Evolutionary conservation across 1,140 invertebrate genomes (phyloP), one percentile per base, ranked within the genome.

Genomic region (Papilio aristodemus): DNA sequence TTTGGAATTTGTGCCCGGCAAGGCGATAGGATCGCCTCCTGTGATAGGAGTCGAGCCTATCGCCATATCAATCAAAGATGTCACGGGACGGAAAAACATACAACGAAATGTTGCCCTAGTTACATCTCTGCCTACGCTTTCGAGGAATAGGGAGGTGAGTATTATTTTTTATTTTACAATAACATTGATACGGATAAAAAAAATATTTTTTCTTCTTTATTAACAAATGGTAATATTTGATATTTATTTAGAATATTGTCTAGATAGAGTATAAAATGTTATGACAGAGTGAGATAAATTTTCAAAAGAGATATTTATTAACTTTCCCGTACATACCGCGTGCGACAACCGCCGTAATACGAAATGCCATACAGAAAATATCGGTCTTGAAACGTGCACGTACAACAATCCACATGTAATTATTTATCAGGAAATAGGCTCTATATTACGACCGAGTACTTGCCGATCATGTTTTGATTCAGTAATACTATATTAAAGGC

Each of bases 391-490:
- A 62, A 22, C 14, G 59, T 37, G 32, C 32, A 17, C n/a, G 32
- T 19, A 17, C 36, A 36, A 62, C 59, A 62, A 62, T 22, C 32
- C 14, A 38, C 32, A 37, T 9, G 46, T 25, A 54, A 54, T 63
- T 69, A 25, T 36, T 64, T 63, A 63, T 69, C 59, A 62, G 41
- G 59, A 69, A 69, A 25, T 69, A 60, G 22, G 62, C 27, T 27
- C 36, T 50, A 14, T 32, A 32, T 3, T 25, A 57, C 19, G 13
- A 19, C 3, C 41, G 36, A 46, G 43, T 41, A 70, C 60, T 43
- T 32, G 69, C 58, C 54, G 66, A 70, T 66, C 69, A 70, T 46
- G 68, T 70, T 70, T 63, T 70, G 37, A 70, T 69, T 62, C 59
- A 38, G 36, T 62, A 39, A 62, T 62, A 50, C 46, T 54, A 17